Base-by-base conservation (phyloP, 2,113 vertebrate species). In the Pundamilia nyererei region DNA sequence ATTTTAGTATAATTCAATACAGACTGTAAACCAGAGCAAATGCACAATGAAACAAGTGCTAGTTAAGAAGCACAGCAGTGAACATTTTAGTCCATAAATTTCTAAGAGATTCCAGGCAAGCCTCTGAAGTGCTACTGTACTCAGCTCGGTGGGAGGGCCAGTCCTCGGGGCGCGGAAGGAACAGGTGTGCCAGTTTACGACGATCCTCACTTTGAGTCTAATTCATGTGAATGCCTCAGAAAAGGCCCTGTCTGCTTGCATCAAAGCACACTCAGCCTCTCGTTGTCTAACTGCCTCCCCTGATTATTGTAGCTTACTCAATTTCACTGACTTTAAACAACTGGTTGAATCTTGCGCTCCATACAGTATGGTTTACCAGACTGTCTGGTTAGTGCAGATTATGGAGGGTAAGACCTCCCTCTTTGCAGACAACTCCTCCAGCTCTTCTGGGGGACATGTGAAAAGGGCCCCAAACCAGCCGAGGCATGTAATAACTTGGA, bases 161-260 rank as follows among this genome's bases (percentile, higher is more conserved):
- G 70, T 42, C 81, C 55, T 85, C 8, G 6, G 62, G 3, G 79
- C 5, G 8, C 1, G 2, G 33, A 24, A 47, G 56, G 21, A 86
- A 29, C 85, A 86, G 87, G 93, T 86, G 91, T 60, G 84, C 79
- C 80, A 49, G 81, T 65, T 33, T 6, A n/a, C 15, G 11, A 80
- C 31, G 29, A 54, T 82, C 29, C 81, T 91, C 86, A 51, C 88
- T 88, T 89, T 92, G 92, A 93, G 85, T 26, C 83, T 93, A 91
- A 95, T 91, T 82, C 79, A 31, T 80, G 53, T 68, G 88, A 88
- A 89, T 51, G 86, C 72, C 82, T 90, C 65, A 17, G 91, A 90
- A 92, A 88, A 85, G 86, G 62, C 35, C 42, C 86, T 87, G 94
- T 93, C 93, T 86, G 79, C 90, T 91, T 12, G 75, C 86, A 92